Percentiles rank a stretch among this genome's conserved stretches.
These are phyloP conservation scores for Anguilla japonica DNA, from an alignment of 2,113 vertebrate species.

Conservation along the genomic window DNA sequence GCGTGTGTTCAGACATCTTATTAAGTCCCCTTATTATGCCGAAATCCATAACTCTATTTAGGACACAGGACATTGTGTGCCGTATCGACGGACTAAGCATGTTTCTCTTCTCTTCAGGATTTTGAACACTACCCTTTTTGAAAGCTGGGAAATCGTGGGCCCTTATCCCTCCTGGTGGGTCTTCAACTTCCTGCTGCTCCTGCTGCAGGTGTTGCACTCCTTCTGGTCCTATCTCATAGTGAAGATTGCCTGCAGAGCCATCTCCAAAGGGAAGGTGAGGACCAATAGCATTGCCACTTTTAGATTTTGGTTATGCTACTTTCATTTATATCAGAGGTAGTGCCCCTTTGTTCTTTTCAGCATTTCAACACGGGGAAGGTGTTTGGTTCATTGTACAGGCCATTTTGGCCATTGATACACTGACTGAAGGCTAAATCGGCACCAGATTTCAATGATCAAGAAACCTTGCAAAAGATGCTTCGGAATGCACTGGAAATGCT, in stretches of 20 bases:
- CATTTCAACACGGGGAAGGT: no score
- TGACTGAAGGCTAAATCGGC: neutral
- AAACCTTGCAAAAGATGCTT: neutral
- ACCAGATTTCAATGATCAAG: neutral
- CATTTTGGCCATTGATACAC: no score
- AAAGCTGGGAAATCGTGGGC: slow-evolving; percentile 95
- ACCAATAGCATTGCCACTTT: neutral
- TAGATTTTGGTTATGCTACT: no score
- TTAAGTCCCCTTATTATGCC: no score
- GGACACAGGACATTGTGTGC: neutral
- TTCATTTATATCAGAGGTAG: no score
- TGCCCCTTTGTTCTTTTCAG: no score
- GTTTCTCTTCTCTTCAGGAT: slow-evolving; percentile 73
- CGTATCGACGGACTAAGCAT: neutral
- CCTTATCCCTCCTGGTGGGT: slow-evolving; percentile 94
- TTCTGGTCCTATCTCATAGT: slow-evolving; percentile 95
- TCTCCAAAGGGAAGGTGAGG: slow-evolving; percentile 95
- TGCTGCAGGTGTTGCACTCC: slow-evolving; percentile 86
- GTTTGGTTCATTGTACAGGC: neutral
- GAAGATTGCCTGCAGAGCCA: slow-evolving; percentile 86
- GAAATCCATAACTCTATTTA: neutral
- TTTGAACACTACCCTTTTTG: slow-evolving; percentile 90
- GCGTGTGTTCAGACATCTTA: no score
- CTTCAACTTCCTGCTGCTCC: slow-evolving; percentile 84
- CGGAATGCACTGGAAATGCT: neutral